phyloP scores from a whole-genome alignment of 2,113 vertebrate genomes.

The Gavia stellata region DNA sequence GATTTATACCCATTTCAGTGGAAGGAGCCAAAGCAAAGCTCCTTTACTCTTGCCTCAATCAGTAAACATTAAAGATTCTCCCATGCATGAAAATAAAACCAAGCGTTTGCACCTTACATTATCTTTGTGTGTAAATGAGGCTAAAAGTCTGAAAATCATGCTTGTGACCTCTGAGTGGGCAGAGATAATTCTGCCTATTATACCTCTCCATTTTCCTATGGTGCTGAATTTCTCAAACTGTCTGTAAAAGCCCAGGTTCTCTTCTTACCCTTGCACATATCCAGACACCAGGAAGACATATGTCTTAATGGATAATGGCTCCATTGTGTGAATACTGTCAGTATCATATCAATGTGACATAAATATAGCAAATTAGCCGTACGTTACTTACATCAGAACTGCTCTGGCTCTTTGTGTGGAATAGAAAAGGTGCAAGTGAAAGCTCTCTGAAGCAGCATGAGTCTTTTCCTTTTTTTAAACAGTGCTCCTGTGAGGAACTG shows the following conservation, averaged over 20 bases:
- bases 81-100: background rate
- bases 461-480: background rate
- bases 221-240: conserved; percentile 28
- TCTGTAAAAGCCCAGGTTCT: conserved; percentile 23
- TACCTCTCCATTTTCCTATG: background rate
- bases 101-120: background rate
- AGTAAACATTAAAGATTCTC: background rate
- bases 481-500: background rate
- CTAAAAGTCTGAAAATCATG: conserved; percentile 10
- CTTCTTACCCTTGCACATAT: background rate
- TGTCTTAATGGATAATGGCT: conserved; percentile 53
- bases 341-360: conserved; percentile 46
- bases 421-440: conserved; percentile 38
- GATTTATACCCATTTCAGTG: background rate
- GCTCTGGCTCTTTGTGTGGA: conserved; percentile 25
- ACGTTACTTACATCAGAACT: conserved; percentile 39
- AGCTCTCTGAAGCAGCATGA: conserved; percentile 38
- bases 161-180: background rate
- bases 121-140: background rate
- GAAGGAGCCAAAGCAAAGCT: background rate
- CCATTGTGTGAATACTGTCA: conserved; percentile 48
- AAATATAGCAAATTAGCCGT: conserved; percentile 52
- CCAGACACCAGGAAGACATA: conserved; percentile 23
- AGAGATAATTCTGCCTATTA: conserved; percentile 17
- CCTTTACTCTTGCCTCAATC: background rate